These are phyloP conservation scores for Oreochromis niloticus DNA, from an alignment of 2,113 vertebrate species.

Conservation along the genomic window DNA sequence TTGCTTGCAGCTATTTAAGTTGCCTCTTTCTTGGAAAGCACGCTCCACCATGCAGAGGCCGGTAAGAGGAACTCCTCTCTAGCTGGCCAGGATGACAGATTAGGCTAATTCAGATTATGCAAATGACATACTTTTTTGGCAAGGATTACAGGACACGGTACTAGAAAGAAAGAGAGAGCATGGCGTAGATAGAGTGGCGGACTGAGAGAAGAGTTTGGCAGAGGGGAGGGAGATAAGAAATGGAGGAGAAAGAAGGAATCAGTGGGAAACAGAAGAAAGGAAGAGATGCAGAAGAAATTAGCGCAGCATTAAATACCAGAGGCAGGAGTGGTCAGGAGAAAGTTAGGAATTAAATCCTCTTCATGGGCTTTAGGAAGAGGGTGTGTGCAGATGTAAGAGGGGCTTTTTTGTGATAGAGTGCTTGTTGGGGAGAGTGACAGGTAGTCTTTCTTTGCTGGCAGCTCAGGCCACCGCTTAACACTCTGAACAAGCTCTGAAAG, in stretches of 20 bases:
- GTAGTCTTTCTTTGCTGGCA: constrained; percentile 1
- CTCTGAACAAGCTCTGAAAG: constrained; percentile 2
- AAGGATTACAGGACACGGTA: constrained; percentile 46
- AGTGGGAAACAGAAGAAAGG: constrained; percentile 4
- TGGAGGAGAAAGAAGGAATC: not conserved
- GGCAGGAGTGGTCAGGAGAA: not conserved
- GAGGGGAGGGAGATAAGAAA: constrained; percentile 13
- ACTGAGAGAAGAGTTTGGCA: not conserved
- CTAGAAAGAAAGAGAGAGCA: not conserved
- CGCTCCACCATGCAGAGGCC: not conserved
- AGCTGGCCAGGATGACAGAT: constrained; percentile 42
- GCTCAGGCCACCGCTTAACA: constrained; percentile 1
- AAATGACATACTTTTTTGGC: constrained; percentile 40
- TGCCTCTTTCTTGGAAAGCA: not conserved
- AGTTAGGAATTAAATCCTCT: not conserved
- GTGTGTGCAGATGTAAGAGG: not conserved
- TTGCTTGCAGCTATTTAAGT: not conserved
- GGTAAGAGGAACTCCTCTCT: constrained; percentile 1
- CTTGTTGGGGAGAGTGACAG: constrained; percentile 12
- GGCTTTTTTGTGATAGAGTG: not conserved
- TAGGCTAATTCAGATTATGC: constrained; percentile 71
- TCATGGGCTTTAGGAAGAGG: not conserved
- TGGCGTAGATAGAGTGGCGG: not conserved
- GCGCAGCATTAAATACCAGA: not conserved
- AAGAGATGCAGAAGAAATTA: not conserved